These are phyloP conservation scores for Fregetta grallaria DNA, from an alignment of 2,113 vertebrate genomes.

Conservation along the genomic window DNA sequence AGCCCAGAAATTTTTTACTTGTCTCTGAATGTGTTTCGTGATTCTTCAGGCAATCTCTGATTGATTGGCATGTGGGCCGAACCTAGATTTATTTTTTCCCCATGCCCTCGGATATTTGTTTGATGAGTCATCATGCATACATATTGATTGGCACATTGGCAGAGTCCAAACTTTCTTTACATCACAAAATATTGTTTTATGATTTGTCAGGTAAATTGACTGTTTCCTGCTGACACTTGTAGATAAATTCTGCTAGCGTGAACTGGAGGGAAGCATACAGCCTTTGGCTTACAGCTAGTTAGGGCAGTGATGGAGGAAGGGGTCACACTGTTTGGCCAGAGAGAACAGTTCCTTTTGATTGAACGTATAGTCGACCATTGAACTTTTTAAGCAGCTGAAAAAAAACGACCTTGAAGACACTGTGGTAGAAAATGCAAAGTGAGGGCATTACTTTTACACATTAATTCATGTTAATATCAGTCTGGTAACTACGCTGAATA, in stretches of 20 bases:
- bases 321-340: not conserved
- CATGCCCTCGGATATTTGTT: conserved; percentile 1
- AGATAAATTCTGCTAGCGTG: not conserved
- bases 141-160: conserved; percentile 43
- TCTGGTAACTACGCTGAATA: not conserved
- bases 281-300: not conserved
- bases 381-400: not conserved
- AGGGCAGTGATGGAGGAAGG: not conserved
- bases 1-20: conserved; percentile 40
- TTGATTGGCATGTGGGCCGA: conserved; percentile 13
- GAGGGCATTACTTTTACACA: not conserved
- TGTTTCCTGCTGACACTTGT: not conserved
- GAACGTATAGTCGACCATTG: fast-evolving
- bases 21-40: conserved; percentile 4
- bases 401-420: not conserved
- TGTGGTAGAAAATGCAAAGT: not conserved
- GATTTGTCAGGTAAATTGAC: conserved; percentile 46
- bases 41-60: conserved; percentile 51
- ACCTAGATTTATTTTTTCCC: not conserved
- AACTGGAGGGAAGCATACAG: not conserved
- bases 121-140: conserved; percentile 4
- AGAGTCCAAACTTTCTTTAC: conserved; percentile 22
- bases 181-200: conserved; percentile 26
- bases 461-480: not conserved
- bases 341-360: not conserved